These are phyloP conservation scores for Dicyrtomina minuta DNA, from an alignment of 2,888 invertebrate species.

Conservation along the genomic window DNA sequence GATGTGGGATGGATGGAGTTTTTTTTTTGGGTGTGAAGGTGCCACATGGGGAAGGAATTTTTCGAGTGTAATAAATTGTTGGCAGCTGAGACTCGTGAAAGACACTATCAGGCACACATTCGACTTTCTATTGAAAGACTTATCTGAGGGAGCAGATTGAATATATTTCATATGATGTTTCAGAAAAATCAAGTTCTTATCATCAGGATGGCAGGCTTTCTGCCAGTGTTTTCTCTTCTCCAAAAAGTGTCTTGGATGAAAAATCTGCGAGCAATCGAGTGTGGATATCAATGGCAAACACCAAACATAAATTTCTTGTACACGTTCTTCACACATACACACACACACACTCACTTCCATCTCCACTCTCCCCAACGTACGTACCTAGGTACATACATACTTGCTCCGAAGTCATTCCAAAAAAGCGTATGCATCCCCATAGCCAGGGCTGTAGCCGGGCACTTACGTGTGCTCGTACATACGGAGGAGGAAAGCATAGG, in stretches of 20 bases:
- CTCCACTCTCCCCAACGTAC: neutral
- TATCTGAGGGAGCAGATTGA: conserved; percentile 53
- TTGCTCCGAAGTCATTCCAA: too few relatives aligned
- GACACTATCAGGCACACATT: conserved; percentile 51
- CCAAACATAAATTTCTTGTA: conserved; percentile 53
- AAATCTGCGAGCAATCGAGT: conserved; percentile 54
- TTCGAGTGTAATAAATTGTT: conserved; percentile 54
- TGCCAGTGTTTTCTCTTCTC: conserved; percentile 53
- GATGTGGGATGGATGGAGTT: conserved; percentile 11
- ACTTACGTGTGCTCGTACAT: too few relatives aligned
- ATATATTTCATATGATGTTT: conserved; percentile 54
- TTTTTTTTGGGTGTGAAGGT: neutral
- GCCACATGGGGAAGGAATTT: conserved; percentile 29
- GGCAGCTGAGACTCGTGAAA: conserved; percentile 50
- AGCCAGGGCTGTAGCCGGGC: too few relatives aligned
- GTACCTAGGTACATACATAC: conserved; percentile 13
- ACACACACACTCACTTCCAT: conserved; percentile 13
- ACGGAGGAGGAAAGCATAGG: too few relatives aligned
- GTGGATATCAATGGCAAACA: conserved; percentile 54
- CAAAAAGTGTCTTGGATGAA: conserved; percentile 54
- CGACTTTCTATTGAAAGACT: conserved; percentile 53
- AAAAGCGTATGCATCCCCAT: too few relatives aligned
- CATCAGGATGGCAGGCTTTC: conserved; percentile 53
- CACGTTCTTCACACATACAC: conserved; percentile 31
- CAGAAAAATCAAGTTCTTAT: conserved; percentile 53